These are phyloP conservation scores for Punctoribates punctum DNA, from an alignment of 2,888 invertebrate species.

Conservation along the genomic window DNA sequence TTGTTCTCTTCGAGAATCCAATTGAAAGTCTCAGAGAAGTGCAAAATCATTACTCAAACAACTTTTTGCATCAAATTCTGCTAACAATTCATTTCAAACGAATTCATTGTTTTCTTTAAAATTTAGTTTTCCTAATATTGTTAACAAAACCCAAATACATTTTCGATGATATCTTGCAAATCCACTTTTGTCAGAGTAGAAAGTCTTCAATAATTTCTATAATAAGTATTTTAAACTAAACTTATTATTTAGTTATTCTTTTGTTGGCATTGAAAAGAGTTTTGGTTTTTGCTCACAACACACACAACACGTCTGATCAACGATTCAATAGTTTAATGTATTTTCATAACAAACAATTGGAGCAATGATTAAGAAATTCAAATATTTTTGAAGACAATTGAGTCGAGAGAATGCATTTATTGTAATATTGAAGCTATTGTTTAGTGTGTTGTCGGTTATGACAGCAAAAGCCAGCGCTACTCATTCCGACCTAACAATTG, in stretches of 20 bases:
- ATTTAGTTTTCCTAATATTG: no score
- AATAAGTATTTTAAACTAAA: background rate
- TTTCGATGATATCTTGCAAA: no score
- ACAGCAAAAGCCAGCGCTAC: conserved; percentile 31
- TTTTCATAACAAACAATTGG: conserved; percentile 28
- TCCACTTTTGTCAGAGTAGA: background rate
- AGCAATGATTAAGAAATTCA: conserved; percentile 37
- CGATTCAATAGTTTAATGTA: background rate
- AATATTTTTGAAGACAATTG: conserved; percentile 35
- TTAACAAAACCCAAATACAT: no score
- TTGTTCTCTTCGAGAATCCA: no score
- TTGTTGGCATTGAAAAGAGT: background rate
- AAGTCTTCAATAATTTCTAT: background rate
- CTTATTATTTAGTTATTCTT: conserved; percentile 16
- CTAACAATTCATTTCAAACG: no score
- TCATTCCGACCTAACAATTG: conserved; percentile 16
- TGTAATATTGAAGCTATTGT: conserved; percentile 27
- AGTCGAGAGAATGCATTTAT: conserved; percentile 15
- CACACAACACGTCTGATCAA: background rate
- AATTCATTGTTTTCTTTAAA: no score
- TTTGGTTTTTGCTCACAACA: conserved; percentile 2
- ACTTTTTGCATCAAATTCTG: no score
- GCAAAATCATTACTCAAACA: no score
- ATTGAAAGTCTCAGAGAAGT: no score
- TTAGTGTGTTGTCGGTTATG: conserved; percentile 26